Evolutionary conservation across 2,888 invertebrate species (phyloP).

Genomic region (Aphodius sticticus): DNA sequence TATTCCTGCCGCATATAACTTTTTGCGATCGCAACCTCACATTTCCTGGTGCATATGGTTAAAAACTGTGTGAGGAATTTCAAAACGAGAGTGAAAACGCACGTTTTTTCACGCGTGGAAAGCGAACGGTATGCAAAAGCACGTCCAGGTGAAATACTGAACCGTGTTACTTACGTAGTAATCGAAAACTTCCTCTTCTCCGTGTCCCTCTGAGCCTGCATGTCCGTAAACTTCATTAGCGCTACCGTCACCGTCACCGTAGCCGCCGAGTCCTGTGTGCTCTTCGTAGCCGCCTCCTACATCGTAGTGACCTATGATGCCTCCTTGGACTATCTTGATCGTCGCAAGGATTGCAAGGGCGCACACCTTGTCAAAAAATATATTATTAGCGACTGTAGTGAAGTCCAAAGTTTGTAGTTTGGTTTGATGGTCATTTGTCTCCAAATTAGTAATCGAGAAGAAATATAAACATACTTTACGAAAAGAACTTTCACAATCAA

Average conservation of each 20-base stretch:
- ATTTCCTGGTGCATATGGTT: neutral
- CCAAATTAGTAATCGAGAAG: neutral
- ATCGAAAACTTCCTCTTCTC: slow-evolving; percentile 51
- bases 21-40: neutral
- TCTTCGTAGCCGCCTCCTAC: slow-evolving; percentile 40
- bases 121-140: neutral
- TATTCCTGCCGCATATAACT: neutral
- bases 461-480: too few relatives aligned
- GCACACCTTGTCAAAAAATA: slow-evolving; percentile 47
- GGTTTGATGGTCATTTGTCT: neutral
- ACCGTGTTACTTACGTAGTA: slow-evolving; percentile 51
- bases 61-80: slow-evolving; percentile 7
- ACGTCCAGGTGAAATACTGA: neutral
- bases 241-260: slow-evolving; percentile 37
- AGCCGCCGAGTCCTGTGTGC: slow-evolving; percentile 42
- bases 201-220: slow-evolving; percentile 37
- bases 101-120: neutral
- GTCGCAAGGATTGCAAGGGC: slow-evolving; percentile 54
- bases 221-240: slow-evolving; percentile 39
- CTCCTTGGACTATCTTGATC: slow-evolving; percentile 52
- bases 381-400: slow-evolving; percentile 9
- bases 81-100: neutral
- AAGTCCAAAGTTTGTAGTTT: slow-evolving; percentile 1
- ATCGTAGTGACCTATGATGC: slow-evolving; percentile 50
- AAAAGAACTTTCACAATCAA: too few relatives aligned